Conservation (phyloP, 2,113 vertebrate species). For the Dicrurus megarhynchus region DNA sequence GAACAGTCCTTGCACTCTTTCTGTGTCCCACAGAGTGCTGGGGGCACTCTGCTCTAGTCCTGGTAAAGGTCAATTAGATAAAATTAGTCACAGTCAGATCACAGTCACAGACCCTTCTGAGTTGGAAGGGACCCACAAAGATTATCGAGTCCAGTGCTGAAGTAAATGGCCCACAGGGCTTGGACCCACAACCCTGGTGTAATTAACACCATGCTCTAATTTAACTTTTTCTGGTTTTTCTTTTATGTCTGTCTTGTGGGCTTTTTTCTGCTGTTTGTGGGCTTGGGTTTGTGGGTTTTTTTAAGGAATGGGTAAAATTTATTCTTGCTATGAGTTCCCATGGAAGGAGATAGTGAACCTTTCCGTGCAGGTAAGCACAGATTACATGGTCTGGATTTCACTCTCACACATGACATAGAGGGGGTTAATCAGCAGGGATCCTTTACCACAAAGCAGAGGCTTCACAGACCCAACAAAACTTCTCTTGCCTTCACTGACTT, state of each 20-base stretch:
- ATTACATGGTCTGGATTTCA: not conserved
- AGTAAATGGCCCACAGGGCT: not conserved
- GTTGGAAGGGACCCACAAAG: not conserved
- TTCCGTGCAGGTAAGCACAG: not conserved
- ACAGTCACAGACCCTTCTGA: not conserved
- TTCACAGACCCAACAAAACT: not conserved
- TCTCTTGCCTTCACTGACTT: not conserved
- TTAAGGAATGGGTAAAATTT: not conserved
- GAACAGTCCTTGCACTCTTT: not conserved
- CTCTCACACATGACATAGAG: not conserved
- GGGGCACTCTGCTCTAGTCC: not conserved
- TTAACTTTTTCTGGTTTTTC: not conserved
- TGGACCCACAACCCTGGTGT: not conserved
- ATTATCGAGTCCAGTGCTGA: not conserved
- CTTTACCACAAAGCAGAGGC: not conserved
- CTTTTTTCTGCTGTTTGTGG: not conserved
- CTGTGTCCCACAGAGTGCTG: not conserved
- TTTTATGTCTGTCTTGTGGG: not conserved
- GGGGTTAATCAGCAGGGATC: not conserved
- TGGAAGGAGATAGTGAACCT: not conserved
- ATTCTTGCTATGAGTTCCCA: not conserved
- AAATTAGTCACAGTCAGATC: not conserved
- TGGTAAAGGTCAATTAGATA: slow-evolving; percentile 4
- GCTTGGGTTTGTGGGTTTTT: not conserved
- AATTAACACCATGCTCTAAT: not conserved